Conservation (phyloP, 1,140 invertebrate genomes). For the Pogonomyrmex californicus region DNA sequence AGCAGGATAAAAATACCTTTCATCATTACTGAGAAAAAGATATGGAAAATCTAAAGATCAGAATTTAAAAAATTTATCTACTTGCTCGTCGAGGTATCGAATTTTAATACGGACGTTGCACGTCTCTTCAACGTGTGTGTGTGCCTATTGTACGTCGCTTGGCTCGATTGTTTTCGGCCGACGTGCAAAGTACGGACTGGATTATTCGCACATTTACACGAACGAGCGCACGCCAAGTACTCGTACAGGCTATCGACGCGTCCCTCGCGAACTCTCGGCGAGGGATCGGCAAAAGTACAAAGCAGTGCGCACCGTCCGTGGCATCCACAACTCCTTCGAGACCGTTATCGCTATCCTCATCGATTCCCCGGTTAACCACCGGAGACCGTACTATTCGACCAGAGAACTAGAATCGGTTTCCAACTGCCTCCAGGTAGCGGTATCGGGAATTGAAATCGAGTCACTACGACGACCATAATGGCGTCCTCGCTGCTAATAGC, state of each 20-base stretch:
- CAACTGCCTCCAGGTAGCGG: slow-evolving; percentile 61
- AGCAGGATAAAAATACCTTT: background rate
- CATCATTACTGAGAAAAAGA: background rate
- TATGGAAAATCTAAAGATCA: no score
- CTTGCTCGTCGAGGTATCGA: background rate
- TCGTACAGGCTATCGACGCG: slow-evolving; percentile 2
- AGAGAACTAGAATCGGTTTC: slow-evolving; percentile 67
- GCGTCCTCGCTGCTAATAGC: slow-evolving; percentile 67
- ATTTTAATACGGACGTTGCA: background rate
- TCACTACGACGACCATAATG: slow-evolving; percentile 71
- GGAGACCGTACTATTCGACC: slow-evolving; percentile 48
- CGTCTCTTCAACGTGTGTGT: background rate
- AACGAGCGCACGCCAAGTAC: background rate
- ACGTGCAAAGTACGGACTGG: background rate
- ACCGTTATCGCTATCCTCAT: slow-evolving; percentile 59
- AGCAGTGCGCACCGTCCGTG: slow-evolving; percentile 27
- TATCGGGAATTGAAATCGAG: slow-evolving; percentile 78
- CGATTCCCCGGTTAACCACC: slow-evolving; percentile 63
- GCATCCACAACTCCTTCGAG: slow-evolving; percentile 60
- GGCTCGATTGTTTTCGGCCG: background rate
- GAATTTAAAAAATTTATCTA: background rate
- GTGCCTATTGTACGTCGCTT: background rate
- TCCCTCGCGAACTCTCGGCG: slow-evolving; percentile 12
- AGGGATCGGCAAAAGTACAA: slow-evolving; percentile 53
- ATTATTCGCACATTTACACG: slow-evolving; percentile 39